phyloP scores from a whole-genome alignment of 37 sponge, comb jelly and placozoan species.

The Spongia lamella region DNA sequence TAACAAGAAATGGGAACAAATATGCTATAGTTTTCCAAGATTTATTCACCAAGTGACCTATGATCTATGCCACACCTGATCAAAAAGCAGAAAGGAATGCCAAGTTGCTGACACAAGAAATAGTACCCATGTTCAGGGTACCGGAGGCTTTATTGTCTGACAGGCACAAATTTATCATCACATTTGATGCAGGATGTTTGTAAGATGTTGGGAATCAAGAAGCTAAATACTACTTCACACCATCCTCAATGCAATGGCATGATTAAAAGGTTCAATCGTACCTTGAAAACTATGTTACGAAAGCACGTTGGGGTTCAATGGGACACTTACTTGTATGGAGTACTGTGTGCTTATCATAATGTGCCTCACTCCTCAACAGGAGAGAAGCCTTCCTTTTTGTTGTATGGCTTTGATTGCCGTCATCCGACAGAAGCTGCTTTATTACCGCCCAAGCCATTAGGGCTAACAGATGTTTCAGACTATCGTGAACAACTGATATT shows the following conservation, averaged over 20 bases:
- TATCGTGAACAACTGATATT: conserved; percentile 32
- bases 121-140: conserved; percentile 50
- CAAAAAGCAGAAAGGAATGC: conserved; percentile 17
- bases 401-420: conserved; percentile 27
- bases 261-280: too few relatives aligned
- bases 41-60: conserved; percentile 7
- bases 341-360: too few relatives aligned
- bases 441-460: conserved; percentile 5
- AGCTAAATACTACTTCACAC: conserved; percentile 28
- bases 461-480: background rate
- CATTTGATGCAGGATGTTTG: conserved; percentile 37
- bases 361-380: too few relatives aligned
- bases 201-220: conserved; percentile 16
- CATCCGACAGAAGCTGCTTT: conserved; percentile 28
- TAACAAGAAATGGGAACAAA: background rate
- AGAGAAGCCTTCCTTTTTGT: too few relatives aligned
- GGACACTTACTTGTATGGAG: too few relatives aligned
- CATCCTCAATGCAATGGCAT: too few relatives aligned
- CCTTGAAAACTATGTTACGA: too few relatives aligned
- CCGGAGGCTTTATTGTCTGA: conserved; percentile 58
- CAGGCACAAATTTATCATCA: conserved; percentile 39
- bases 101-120: conserved; percentile 26
- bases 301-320: too few relatives aligned
- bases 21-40: conserved; percentile 12
- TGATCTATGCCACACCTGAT: background rate